phyloP scores from a whole-genome alignment of 2,888 invertebrate species.

The Isotomurus palustris region DNA sequence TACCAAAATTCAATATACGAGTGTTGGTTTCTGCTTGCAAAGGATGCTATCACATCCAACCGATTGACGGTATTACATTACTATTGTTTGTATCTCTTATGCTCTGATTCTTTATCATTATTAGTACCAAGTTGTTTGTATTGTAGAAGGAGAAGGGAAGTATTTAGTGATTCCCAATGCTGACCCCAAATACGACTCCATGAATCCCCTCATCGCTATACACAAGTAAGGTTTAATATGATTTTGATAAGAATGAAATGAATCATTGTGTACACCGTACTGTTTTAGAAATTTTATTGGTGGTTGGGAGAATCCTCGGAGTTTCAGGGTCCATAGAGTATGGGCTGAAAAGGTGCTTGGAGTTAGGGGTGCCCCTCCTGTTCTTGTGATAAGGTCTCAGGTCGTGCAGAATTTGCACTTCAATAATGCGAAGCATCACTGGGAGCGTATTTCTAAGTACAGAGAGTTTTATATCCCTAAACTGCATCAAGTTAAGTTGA shows the following conservation, averaged over 20 bases:
- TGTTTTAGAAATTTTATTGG: slow-evolving; percentile 4
- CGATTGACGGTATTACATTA: neutral
- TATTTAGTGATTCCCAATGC: neutral
- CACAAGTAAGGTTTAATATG: neutral
- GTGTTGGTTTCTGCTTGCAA: neutral
- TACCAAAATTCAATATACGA: neutral
- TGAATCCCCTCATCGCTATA: slow-evolving; percentile 4
- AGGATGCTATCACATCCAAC: neutral
- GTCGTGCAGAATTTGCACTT: neutral
- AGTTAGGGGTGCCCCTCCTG: neutral
- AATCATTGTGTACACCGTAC: neutral
- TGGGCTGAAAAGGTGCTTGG: neutral
- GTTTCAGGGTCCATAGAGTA: neutral
- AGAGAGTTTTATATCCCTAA: slow-evolving; percentile 1
- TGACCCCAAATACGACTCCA: neutral
- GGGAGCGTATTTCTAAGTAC: neutral
- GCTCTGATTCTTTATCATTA: no score
- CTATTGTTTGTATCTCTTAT: neutral
- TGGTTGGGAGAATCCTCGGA: neutral
- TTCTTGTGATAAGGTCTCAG: no score
- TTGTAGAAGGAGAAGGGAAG: neutral
- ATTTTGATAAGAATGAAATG: neutral
- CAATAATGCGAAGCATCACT: neutral
- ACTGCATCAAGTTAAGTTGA: neutral
- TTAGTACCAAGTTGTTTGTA: no score